A percentile compares a stretch with the other conserved stretches of the same genome.
These are phyloP conservation scores for Etheostoma perlongum DNA, from an alignment of 2,797 vertebrate genomes.

Conservation along the genomic window DNA sequence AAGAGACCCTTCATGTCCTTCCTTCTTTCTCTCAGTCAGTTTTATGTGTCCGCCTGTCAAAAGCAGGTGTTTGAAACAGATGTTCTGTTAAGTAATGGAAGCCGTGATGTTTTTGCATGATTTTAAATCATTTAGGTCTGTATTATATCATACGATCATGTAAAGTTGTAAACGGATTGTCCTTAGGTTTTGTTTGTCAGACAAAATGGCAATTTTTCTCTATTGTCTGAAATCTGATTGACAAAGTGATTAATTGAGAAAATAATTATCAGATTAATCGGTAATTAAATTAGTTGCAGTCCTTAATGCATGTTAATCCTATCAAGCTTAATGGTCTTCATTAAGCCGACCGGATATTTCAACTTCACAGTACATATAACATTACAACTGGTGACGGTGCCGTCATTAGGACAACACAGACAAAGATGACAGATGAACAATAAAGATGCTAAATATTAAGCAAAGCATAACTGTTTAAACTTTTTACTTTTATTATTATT, in stretches of 20 bases:
- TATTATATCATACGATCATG: neutral
- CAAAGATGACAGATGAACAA: neutral
- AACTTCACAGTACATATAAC: neutral
- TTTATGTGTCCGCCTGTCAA: conserved; percentile 52
- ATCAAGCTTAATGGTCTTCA: neutral
- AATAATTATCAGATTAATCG: neutral
- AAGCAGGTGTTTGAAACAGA: conserved; percentile 55
- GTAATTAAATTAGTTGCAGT: neutral
- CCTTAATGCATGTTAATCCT: neutral
- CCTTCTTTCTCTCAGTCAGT: conserved; percentile 5
- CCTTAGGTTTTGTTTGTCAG: neutral
- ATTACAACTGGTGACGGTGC: neutral
- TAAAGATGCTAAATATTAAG: neutral
- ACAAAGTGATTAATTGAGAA: neutral
- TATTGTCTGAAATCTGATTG: neutral
- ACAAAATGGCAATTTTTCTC: neutral
- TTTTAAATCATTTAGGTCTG: neutral
- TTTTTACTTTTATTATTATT: neutral
- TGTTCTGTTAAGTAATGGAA: neutral
- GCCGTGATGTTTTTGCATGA: neutral
- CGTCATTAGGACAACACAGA: neutral
- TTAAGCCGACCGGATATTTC: neutral
- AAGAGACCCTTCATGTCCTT: conserved; percentile 30
- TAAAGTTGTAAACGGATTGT: neutral
- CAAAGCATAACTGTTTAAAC: neutral